Evolutionary conservation across 1,140 invertebrate species (phyloP).

Genomic region (Sarcophaga peregrina): DNA sequence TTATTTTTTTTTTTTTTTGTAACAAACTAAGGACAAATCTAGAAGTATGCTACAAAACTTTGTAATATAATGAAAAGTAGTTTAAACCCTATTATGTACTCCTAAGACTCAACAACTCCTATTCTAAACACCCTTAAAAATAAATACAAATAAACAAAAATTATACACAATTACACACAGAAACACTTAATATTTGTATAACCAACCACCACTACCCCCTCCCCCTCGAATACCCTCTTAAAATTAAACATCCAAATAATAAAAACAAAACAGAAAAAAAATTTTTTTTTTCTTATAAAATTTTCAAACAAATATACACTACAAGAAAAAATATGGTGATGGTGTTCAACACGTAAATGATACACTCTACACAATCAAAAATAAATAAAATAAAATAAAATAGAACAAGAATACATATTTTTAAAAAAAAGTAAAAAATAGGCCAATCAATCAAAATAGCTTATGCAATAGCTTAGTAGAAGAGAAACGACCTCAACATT

Average conservation of each 20-base stretch:
- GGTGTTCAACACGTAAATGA: conserved; percentile 21
- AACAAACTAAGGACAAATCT: background rate
- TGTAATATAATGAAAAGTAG: conserved; percentile 15
- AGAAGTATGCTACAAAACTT: conserved; percentile 13
- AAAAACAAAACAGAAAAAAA: background rate
- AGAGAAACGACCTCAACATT: conserved; percentile 9
- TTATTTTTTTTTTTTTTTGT: no score
- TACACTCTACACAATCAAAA: background rate
- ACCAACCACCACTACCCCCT: no score
- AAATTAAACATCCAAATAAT: background rate
- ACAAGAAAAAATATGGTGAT: conserved; percentile 26
- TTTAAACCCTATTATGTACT: background rate
- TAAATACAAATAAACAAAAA: no score
- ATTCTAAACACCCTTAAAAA: no score
- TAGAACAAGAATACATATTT: background rate
- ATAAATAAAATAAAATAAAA: no score
- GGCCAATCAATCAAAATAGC: background rate
- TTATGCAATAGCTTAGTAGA: background rate
- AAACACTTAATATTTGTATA: no score
- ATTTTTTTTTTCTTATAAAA: no score
- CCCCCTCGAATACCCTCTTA: background rate
- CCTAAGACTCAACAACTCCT: no score
- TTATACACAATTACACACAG: no score
- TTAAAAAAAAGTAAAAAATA: background rate
- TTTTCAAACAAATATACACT: background rate